Percentiles rank a stretch among this genome's conserved stretches.
Evolutionary conservation across 2,797 vertebrate genomes (phyloP).

Genomic region (Rhadinocentrus ornatus): DNA sequence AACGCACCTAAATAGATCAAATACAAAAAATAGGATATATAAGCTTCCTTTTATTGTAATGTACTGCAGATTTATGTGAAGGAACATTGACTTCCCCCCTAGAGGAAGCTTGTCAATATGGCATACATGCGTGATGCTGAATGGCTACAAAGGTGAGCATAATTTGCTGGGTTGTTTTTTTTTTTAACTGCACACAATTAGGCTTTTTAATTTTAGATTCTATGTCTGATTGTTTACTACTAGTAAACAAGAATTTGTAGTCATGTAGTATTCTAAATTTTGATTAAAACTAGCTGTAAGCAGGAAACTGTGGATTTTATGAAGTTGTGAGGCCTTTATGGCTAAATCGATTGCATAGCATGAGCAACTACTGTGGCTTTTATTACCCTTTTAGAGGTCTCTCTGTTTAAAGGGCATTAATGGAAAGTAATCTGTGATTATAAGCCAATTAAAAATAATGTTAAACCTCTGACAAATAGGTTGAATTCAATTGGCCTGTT

Average conservation of each 20-base stretch:
- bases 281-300: constrained; percentile 43
- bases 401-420: constrained; percentile 55
- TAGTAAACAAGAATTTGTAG: not conserved
- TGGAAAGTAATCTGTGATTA: constrained; percentile 52
- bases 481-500: constrained; percentile 62
- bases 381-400: constrained; percentile 48
- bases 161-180: not conserved
- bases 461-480: constrained; percentile 57
- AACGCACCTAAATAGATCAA: not conserved
- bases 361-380: constrained; percentile 47
- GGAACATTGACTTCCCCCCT: not conserved
- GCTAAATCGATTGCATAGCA: constrained; percentile 50
- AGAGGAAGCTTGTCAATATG: not conserved
- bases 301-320: constrained; percentile 45
- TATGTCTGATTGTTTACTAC: constrained; percentile 1
- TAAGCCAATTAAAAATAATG: constrained; percentile 61
- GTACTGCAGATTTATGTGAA: constrained; percentile 3
- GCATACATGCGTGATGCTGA: not conserved
- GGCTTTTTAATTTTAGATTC: not conserved
- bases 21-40: not conserved
- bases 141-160: not conserved
- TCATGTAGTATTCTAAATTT: constrained; percentile 25
- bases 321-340: constrained; percentile 45
- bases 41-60: not conserved
- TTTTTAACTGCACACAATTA: not conserved